These are phyloP conservation scores for Agrypnus murinus DNA, from an alignment of 2,888 invertebrate genomes.

Conservation along the genomic window DNA sequence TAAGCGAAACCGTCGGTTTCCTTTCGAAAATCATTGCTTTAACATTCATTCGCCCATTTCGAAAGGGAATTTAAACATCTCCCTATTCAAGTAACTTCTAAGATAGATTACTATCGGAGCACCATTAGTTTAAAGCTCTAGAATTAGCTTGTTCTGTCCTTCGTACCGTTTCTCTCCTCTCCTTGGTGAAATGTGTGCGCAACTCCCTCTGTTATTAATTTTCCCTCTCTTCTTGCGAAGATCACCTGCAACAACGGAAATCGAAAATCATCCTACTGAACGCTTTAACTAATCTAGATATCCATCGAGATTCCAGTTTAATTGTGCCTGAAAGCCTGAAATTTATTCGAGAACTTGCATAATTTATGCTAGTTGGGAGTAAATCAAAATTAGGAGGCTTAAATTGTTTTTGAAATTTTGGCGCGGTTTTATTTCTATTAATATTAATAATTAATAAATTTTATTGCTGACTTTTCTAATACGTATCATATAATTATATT, in stretches of 20 bases:
- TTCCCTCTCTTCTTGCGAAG: slow-evolving; percentile 45
- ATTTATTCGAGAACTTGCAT: slow-evolving; percentile 37
- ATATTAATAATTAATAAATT: too few relatives aligned
- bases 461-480: too few relatives aligned
- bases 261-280: slow-evolving; percentile 48
- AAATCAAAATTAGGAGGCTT: not conserved
- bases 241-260: slow-evolving; percentile 50
- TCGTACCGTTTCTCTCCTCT: slow-evolving; percentile 52
- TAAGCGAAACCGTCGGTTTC: slow-evolving; percentile 1
- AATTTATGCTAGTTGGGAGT: slow-evolving; percentile 19
- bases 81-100: slow-evolving; percentile 46
- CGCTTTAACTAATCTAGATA: slow-evolving; percentile 48
- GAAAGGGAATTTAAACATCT: slow-evolving; percentile 37
- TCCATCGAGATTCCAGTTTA: slow-evolving; percentile 39
- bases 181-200: slow-evolving; percentile 37
- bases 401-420: slow-evolving; percentile 10
- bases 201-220: slow-evolving; percentile 53
- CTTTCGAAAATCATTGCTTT: slow-evolving; percentile 16
- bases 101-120: slow-evolving; percentile 55
- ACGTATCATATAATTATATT: too few relatives aligned
- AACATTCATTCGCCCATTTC: slow-evolving; percentile 32
- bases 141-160: slow-evolving; percentile 55
- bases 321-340: slow-evolving; percentile 36
- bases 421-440: too few relatives aligned
- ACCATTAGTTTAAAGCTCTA: slow-evolving; percentile 53